phyloP scores from a whole-genome alignment of 2,113 vertebrate genomes.

The Platysternon megacephalum region DNA sequence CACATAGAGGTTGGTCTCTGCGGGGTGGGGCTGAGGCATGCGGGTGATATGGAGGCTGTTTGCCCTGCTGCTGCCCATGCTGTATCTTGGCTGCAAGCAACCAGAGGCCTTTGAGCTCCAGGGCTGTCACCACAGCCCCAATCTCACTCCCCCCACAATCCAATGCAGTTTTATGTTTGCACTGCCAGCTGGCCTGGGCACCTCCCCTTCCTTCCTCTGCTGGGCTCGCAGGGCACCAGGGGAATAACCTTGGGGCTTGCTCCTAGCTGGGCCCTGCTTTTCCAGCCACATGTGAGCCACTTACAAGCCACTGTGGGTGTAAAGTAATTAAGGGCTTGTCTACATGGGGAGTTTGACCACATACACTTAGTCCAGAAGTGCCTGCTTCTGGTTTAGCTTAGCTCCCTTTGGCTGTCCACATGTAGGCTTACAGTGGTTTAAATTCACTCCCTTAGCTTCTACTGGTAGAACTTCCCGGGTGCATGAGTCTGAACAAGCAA shows the following conservation, averaged over 20 bases:
- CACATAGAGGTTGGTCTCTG: not conserved
- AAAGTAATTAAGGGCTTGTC: too few relatives aligned
- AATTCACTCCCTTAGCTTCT: too few relatives aligned
- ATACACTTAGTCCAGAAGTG: too few relatives aligned
- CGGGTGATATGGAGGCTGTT: not conserved
- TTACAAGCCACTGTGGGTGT: too few relatives aligned
- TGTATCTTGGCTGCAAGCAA: not conserved
- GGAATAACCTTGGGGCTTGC: not conserved
- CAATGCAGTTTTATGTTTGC: not conserved
- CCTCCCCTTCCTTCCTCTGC: not conserved
- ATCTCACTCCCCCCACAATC: not conserved
- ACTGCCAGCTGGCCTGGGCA: not conserved
- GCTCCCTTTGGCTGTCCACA: too few relatives aligned
- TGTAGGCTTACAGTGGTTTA: too few relatives aligned
- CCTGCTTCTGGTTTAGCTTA: too few relatives aligned
- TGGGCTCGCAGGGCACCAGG: not conserved
- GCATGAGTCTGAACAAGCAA: too few relatives aligned
- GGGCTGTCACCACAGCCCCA: not conserved
- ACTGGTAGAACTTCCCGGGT: too few relatives aligned
- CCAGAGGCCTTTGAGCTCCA: not conserved
- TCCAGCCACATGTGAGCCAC: too few relatives aligned
- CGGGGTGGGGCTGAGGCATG: not conserved
- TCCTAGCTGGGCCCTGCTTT: not conserved
- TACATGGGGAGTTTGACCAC: too few relatives aligned
- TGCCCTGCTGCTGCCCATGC: not conserved